Evolutionary conservation across 2,113 vertebrate species (phyloP), one percentile per base, ranked within the genome.

Genomic region (Rhipidura dahli): DNA sequence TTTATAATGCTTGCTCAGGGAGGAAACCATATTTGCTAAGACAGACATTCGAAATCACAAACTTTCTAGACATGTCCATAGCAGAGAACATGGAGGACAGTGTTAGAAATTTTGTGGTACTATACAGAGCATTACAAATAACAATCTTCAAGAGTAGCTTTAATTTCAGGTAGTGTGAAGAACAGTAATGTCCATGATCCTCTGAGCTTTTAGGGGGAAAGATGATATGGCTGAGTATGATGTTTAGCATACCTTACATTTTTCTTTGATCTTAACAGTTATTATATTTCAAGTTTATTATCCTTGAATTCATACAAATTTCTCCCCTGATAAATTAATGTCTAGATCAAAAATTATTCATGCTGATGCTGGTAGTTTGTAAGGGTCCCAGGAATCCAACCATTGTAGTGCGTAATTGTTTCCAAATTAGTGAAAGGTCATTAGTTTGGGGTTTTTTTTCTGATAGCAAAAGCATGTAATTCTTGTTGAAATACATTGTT

Each of bases 161-260:
- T 11, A 28, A 49, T 49, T 94, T 91, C 21, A 28, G 12, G 6
- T 40, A 35, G 11, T 21, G 22, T 60, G 31, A 89, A 57, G n/a
- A 91, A 18, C 4, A 42, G 7, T 6, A 28, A 54, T 64, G 28
- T 30, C 56, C 6, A 7, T 9, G 27, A 78, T 30, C 24, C 31
- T 82, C 69, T 70, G 33, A 39, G 22, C 30, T 93, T 69, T 73
- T 16, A 54, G 37, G 10, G 20, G 31, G 26, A 80, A 78, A 51
- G 9, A 21, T 24, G 14, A 54, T 9, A 15, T 33, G 27, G 6
- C 11, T 54, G 47, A 42, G 4, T 54, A 35, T 21, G 21, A 47
- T 21, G 8, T 54, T 70, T 39, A 37, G 20, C 1, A 3, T 50
- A 5, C 2, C 7, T 85, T 59, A 33, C 0, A 7, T 47, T 72